Conservation (phyloP, 2,797 vertebrate species). For the Tympanoctomys barrerae region DNA sequence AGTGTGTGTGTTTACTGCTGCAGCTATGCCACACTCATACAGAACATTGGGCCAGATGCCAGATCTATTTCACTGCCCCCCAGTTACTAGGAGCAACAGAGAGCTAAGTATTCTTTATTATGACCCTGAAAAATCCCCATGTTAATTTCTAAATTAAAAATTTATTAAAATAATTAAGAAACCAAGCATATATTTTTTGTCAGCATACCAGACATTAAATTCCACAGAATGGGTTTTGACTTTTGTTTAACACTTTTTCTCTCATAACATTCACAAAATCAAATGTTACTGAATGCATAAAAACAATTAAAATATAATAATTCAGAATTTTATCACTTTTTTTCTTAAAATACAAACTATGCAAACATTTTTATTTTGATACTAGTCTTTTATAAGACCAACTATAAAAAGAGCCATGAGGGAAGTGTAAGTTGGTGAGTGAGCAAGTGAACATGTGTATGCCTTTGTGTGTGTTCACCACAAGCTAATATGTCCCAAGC, state of each 20-base stretch:
- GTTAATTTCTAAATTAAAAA: not conserved
- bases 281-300: not conserved
- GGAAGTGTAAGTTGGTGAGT: not conserved
- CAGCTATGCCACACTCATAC: not conserved
- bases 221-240: not conserved
- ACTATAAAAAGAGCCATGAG: not conserved
- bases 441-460: no score
- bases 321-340: not conserved
- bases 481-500: not conserved
- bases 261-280: not conserved
- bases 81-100: not conserved
- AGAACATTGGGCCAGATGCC: not conserved
- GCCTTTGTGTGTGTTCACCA: not conserved
- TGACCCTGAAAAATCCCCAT: not conserved
- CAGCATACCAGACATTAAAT: not conserved
- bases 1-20: not conserved
- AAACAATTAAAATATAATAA: conserved; percentile 31
- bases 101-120: not conserved
- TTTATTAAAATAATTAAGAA: conserved; percentile 12
- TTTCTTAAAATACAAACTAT: not conserved
- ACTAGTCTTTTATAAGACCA: conserved; percentile 10
- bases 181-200: not conserved
- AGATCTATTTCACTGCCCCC: not conserved
- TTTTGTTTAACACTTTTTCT: conserved; percentile 4
- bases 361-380: conserved; percentile 1